phyloP scores from a whole-genome alignment of 2,888 invertebrate species.

The Athripsodes cinereus region DNA sequence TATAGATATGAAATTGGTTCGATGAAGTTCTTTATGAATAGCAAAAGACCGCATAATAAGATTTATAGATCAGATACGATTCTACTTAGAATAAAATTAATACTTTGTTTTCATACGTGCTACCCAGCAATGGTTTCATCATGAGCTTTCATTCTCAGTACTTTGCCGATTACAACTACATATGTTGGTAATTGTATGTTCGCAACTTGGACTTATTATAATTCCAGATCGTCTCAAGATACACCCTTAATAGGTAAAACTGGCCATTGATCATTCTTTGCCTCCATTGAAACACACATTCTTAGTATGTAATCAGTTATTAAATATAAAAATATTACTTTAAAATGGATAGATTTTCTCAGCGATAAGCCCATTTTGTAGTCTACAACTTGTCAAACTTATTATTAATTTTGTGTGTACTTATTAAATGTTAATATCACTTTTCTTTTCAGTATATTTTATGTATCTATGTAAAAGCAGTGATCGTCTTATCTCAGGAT shows the following conservation, averaged over 20 bases:
- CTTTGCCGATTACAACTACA: background rate
- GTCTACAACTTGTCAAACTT: background rate
- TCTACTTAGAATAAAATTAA: background rate
- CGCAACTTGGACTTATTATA: background rate
- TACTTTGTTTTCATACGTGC: background rate
- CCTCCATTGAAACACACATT: background rate
- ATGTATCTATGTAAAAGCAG: background rate
- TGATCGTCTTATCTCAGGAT: background rate
- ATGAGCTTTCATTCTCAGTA: background rate
- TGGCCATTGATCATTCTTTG: background rate
- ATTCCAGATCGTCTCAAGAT: background rate
- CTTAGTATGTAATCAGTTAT: background rate
- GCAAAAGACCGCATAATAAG: background rate
- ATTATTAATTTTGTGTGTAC: background rate
- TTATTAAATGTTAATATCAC: background rate
- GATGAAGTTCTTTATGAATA: too few relatives aligned
- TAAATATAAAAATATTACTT: background rate
- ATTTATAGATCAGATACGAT: background rate
- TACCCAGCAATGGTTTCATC: background rate
- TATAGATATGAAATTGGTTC: too few relatives aligned
- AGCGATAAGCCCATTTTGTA: background rate
- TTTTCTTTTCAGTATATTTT: background rate
- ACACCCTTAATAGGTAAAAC: background rate
- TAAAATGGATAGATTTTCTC: background rate
- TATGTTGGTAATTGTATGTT: background rate